Conservation (phyloP, 53 echinoderm and acorn worm species). For the Echinarachnius parma region DNA sequence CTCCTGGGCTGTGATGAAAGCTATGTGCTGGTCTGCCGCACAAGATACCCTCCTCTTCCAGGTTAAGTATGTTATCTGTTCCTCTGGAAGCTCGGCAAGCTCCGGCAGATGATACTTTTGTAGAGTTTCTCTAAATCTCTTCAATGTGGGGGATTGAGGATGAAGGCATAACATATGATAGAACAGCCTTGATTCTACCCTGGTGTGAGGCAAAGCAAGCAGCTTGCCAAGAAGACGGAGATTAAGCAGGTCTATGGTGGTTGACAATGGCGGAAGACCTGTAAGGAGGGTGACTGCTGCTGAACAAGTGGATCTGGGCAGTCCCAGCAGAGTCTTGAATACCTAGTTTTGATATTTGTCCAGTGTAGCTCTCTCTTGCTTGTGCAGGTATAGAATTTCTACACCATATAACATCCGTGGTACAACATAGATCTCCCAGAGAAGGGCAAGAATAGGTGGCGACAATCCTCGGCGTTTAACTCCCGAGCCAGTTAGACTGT, state of each 20-base stretch:
- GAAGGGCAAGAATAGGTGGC: background rate
- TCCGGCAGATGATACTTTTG: no score
- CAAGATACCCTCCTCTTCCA: no score
- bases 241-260: background rate
- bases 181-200: background rate
- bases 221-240: background rate
- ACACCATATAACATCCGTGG: background rate
- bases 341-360: constrained; percentile 11
- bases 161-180: background rate
- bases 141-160: no score
- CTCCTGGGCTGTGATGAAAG: no score
- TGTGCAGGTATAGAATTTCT: background rate
- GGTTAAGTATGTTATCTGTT: no score
- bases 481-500: constrained; percentile 4
- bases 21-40: no score
- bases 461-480: background rate
- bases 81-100: no score
- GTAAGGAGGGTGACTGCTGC: constrained; percentile 3
- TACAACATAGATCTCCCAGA: constrained; percentile 1
- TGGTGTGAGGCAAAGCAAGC: background rate
- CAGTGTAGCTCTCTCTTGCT: background rate
- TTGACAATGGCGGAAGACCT: background rate
- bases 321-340: constrained; percentile 1
- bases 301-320: background rate
- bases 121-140: no score